Evolutionary conservation across 2,113 vertebrate genomes (phyloP), one percentile per base, ranked within the genome.

Genomic region (Percina caprodes): DNA sequence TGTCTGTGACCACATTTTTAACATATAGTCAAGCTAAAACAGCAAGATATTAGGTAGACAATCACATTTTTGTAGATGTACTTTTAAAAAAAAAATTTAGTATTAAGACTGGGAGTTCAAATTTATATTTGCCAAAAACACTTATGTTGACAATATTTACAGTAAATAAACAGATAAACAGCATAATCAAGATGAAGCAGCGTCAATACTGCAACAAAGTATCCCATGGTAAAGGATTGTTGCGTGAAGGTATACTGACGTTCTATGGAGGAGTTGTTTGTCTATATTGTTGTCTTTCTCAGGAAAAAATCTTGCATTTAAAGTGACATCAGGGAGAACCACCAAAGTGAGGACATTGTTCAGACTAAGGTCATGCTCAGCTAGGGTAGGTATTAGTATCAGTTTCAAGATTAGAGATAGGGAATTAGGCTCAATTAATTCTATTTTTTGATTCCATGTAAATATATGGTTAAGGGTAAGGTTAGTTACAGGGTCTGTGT

Each of bases 11-110:
- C 18, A 24, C 13, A 24, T 65, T 16, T 65, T 46, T 24, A 23
- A 46, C 42, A 48, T 65, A 33, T 58, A 39, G 39, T 58, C 60
- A 66, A 39, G 42, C 48, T 45, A 55, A 79, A 51, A 61, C 24
- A 55, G 21, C 3, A 45, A 62, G 2, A 24, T 58, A 58, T 54
- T 54, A 46, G 14, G 45, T 14, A 46, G 45, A 15, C 35, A 39
- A 39, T 39, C 35, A 39, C 35, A 39, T n/a, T 59, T 30, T 56
- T 56, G 23, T 56, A 26, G n/a, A 12, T n/a, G 10, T n/a, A 5
- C 10, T n/a, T 54, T 55, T n/a, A n/a, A 5, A 7, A 35, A 35
- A 35, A 35, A 35, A 35, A 35, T 14, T 3, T 4, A 54, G 15
- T n/a, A 42, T 62, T 11, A 62, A 42, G 21, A 23, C 14, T 42